These are phyloP conservation scores for Aphis gossypii DNA, from an alignment of 1,140 invertebrate species.

Conservation along the genomic window DNA sequence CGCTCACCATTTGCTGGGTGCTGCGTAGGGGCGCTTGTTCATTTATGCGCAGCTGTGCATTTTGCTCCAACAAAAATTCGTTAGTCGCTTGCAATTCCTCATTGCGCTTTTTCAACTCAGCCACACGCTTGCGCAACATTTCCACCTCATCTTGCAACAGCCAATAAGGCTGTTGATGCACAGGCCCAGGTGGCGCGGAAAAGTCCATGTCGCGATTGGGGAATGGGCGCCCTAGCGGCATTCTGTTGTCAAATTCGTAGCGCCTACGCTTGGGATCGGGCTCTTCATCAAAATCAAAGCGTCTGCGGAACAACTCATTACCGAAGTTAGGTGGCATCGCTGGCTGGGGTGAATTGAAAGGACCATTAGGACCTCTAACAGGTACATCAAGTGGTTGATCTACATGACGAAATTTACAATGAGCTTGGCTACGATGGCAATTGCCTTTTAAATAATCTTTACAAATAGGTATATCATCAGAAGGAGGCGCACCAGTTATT, in stretches of 20 bases:
- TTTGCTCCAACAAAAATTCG: constrained; percentile 82
- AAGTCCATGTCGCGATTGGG: constrained; percentile 55
- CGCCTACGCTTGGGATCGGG: constrained; percentile 52
- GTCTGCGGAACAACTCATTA: constrained; percentile 55
- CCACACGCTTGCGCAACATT: constrained; percentile 75
- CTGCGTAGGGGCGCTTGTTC: constrained; percentile 64
- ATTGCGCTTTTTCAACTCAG: constrained; percentile 77
- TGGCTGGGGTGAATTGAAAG: constrained; percentile 50
- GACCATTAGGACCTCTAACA: constrained; percentile 50
- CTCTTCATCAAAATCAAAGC: constrained; percentile 52
- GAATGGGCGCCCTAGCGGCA: constrained; percentile 47
- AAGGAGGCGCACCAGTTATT: constrained; percentile 50
- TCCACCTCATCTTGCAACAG: constrained; percentile 70
- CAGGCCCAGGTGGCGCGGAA: constrained; percentile 47
- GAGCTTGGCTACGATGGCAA: constrained; percentile 68
- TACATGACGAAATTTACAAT: constrained; percentile 66
- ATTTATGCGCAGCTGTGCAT: constrained; percentile 76
- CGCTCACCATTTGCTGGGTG: constrained; percentile 66
- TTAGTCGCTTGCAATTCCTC: constrained; percentile 75
- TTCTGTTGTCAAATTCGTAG: constrained; percentile 49
- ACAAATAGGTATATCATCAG: constrained; percentile 71
- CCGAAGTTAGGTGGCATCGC: constrained; percentile 55
- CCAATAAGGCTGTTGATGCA: constrained; percentile 54
- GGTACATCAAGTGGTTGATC: constrained; percentile 47
- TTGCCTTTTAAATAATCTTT: constrained; percentile 80